Evolutionary conservation across 2,888 invertebrate species (phyloP).

Genomic region (Zele albiditarsus): DNA sequence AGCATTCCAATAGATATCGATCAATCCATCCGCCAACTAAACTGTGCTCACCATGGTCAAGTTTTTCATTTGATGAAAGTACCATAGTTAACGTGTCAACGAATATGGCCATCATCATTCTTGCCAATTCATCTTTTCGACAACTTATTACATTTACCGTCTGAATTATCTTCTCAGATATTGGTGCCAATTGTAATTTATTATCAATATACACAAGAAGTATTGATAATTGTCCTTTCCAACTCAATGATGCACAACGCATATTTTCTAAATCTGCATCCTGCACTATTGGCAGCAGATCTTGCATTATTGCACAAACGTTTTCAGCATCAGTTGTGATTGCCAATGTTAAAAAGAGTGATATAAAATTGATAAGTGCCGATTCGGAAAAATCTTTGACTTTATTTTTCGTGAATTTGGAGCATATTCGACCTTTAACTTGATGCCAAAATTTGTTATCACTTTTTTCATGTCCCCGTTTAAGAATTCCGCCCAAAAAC

Average conservation of each 20-base stretch:
- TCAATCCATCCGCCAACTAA: conserved; percentile 69
- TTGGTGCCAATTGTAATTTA: conserved; percentile 51
- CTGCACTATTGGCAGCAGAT: conserved; percentile 61
- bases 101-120: conserved; percentile 64
- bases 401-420: conserved; percentile 77
- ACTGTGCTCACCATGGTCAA: conserved; percentile 59
- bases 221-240: conserved; percentile 65
- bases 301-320: conserved; percentile 67
- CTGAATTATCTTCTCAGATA: conserved; percentile 45
- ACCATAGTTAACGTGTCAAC: conserved; percentile 63
- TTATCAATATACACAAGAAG: conserved; percentile 65
- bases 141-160: conserved; percentile 65
- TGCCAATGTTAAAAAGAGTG: conserved; percentile 72
- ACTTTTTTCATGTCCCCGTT: conserved; percentile 59
- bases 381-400: conserved; percentile 75
- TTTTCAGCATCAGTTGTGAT: conserved; percentile 70
- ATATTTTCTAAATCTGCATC: conserved; percentile 54
- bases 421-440: conserved; percentile 76
- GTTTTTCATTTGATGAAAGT: conserved; percentile 56
- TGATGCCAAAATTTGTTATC: conserved; percentile 72
- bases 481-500: conserved; percentile 70
- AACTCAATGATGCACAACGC: conserved; percentile 60
- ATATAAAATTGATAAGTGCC: conserved; percentile 76
- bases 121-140: conserved; percentile 62
- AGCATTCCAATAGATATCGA: conserved; percentile 64